Conservation (phyloP, 2,888 invertebrate species). For the Beris morrisii region DNA sequence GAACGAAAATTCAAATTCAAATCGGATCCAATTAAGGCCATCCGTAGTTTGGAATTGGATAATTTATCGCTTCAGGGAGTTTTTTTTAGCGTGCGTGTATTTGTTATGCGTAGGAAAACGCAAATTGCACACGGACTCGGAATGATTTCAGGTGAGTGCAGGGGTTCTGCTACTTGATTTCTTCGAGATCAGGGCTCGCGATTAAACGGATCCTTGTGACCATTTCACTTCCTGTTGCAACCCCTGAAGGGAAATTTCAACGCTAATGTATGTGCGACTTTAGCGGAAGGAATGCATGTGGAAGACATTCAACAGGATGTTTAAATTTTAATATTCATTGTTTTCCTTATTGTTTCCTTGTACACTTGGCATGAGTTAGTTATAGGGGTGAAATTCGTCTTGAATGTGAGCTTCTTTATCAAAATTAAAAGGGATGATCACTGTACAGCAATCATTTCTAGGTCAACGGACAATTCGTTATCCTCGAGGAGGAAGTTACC, state of each 20-base stretch:
- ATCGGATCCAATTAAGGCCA: slow-evolving; percentile 30
- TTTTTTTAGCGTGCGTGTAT: neutral
- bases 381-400: too few relatives aligned
- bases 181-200: slow-evolving; percentile 18
- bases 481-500: too few relatives aligned
- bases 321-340: too few relatives aligned
- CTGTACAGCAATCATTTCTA: too few relatives aligned
- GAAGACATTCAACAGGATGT: too few relatives aligned
- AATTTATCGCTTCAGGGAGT: slow-evolving; percentile 28
- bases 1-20: slow-evolving; percentile 30
- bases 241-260: neutral
- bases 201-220: slow-evolving; percentile 24
- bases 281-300: neutral
- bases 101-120: slow-evolving; percentile 16
- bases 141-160: neutral
- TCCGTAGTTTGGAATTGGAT: slow-evolving; percentile 26
- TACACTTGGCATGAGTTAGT: too few relatives aligned
- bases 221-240: slow-evolving; percentile 20
- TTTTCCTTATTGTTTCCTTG: too few relatives aligned
- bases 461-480: too few relatives aligned
- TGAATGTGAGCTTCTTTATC: too few relatives aligned
- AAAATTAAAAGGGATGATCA: too few relatives aligned
- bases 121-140: neutral
- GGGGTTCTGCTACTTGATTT: slow-evolving; percentile 1
- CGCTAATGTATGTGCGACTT: slow-evolving; percentile 30